Evolutionary conservation across 2,797 vertebrate genomes (phyloP).

Genomic region (Tokudaia tokunoshimensis): DNA sequence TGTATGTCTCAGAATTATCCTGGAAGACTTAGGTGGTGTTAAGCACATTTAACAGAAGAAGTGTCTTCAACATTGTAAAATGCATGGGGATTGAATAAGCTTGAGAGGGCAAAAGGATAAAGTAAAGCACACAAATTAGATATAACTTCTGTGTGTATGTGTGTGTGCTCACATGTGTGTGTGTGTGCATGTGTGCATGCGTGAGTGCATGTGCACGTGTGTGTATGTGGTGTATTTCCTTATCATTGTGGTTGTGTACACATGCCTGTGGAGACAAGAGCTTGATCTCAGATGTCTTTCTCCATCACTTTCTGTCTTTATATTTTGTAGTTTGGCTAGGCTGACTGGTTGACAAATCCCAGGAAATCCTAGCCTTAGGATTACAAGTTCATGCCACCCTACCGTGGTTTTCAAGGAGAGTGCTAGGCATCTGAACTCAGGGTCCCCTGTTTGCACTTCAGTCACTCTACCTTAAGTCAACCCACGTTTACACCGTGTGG

Average conservation of each 20-base stretch:
- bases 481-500: not conserved
- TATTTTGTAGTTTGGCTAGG: not conserved
- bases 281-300: not conserved
- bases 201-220: not conserved
- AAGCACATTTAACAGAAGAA: not conserved
- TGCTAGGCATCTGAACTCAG: not conserved
- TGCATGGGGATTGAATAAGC: not conserved
- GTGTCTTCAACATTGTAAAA: not conserved
- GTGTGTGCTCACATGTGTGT: not conserved
- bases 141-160: not conserved
- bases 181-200: not conserved
- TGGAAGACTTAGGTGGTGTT: not conserved
- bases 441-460: not conserved
- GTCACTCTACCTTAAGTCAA: not conserved
- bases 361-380: not conserved
- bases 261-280: not conserved
- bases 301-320: not conserved
- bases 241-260: not conserved
- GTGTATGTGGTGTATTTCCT: not conserved
- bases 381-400: not conserved
- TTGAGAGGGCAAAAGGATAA: constrained; percentile 19
- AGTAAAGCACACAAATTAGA: not conserved
- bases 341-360: not conserved
- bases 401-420: not conserved
- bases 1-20: constrained; percentile 41